These are phyloP conservation scores for Drosophila formosana DNA, from an alignment of 2,888 invertebrate species.

Conservation along the genomic window DNA sequence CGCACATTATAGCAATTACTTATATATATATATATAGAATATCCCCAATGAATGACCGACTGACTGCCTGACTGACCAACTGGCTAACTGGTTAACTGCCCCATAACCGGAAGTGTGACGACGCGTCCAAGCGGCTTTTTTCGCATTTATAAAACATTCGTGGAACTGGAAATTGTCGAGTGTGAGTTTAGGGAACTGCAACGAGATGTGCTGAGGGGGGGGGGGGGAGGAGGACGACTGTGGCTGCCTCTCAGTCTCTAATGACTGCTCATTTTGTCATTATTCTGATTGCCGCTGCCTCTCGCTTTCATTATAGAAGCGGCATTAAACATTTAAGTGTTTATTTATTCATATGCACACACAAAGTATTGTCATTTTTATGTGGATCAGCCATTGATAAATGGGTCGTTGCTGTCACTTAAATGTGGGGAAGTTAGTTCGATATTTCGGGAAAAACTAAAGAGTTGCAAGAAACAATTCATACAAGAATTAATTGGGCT, in stretches of 20 bases:
- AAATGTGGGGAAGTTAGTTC: slow-evolving; percentile 1
- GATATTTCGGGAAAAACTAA: neutral
- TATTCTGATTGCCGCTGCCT: slow-evolving; percentile 57
- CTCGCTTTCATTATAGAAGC: slow-evolving; percentile 51
- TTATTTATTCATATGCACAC: slow-evolving; percentile 54
- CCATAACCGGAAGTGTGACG: slow-evolving; percentile 56
- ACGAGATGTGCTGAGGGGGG: slow-evolving; percentile 1
- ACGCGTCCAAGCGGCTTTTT: slow-evolving; percentile 45
- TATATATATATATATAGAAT: slow-evolving; percentile 27
- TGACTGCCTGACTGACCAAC: slow-evolving; percentile 35
- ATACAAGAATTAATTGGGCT: no score
- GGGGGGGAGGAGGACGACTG: neutral
- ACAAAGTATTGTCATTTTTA: slow-evolving; percentile 40
- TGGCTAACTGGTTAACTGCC: slow-evolving; percentile 24
- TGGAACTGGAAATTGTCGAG: slow-evolving; percentile 47
- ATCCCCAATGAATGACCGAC: slow-evolving; percentile 30
- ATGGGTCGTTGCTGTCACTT: slow-evolving; percentile 28
- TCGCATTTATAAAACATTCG: slow-evolving; percentile 63
- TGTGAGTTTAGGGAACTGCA: neutral
- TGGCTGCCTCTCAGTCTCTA: slow-evolving; percentile 36
- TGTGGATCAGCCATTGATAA: slow-evolving; percentile 53
- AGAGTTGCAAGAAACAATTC: neutral
- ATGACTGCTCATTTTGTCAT: slow-evolving; percentile 77
- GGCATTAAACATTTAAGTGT: slow-evolving; percentile 60
- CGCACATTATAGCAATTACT: slow-evolving; percentile 70